phyloP scores from a whole-genome alignment of 1,140 invertebrate species.

The Meloidogyne exigua region DNA sequence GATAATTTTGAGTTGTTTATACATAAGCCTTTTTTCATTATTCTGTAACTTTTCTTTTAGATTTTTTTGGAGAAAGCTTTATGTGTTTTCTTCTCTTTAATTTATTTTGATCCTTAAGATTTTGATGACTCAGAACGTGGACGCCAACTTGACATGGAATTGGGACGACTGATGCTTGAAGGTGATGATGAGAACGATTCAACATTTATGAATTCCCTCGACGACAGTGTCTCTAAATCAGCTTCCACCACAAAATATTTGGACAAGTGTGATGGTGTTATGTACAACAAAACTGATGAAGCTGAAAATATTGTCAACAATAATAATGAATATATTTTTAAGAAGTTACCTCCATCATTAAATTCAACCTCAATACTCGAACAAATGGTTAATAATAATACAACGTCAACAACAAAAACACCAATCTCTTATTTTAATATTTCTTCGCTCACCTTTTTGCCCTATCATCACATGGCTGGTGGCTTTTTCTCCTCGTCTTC shows the following conservation, averaged over 20 bases:
- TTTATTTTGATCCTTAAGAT: constrained; percentile 28
- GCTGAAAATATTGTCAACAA: not conserved
- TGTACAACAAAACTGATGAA: not conserved
- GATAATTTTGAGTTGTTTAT: too few species aligned
- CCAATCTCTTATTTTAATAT: not conserved
- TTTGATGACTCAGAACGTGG: constrained; percentile 22
- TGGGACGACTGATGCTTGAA: constrained; percentile 37
- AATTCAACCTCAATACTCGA: not conserved
- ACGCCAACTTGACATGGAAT: constrained; percentile 33
- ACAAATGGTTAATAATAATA: not conserved
- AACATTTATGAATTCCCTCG: not conserved
- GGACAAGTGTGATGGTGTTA: not conserved
- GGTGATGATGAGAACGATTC: constrained; percentile 16
- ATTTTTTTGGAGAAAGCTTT: not conserved
- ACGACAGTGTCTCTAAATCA: constrained; percentile 11
- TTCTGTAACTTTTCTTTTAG: too few species aligned
- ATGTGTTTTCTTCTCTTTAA: not conserved
- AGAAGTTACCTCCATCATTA: not conserved
- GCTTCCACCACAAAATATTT: not conserved
- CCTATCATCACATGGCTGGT: constrained; percentile 6
- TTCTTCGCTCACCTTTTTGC: constrained; percentile 7
- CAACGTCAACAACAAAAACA: not conserved
- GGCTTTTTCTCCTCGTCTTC: constrained; percentile 6
- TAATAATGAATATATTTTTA: not conserved
- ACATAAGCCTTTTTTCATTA: too few species aligned